Evolutionary conservation across 1,140 invertebrate genomes (phyloP), one percentile per base, ranked within the genome.

Genomic region (Sminthurides bifidus): DNA sequence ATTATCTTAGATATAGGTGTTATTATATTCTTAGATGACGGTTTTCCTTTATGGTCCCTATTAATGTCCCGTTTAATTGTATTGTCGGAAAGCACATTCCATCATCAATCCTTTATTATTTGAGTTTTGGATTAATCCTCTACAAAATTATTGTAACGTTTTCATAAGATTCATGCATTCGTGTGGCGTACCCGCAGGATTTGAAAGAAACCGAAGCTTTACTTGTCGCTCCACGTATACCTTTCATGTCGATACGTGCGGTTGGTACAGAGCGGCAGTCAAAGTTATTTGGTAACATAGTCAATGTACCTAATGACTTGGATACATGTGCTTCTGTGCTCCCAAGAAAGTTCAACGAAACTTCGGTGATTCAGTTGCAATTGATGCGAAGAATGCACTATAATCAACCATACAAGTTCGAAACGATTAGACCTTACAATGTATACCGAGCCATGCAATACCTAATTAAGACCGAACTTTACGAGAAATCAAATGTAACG

Each of bases 241-340:
- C 57, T 2, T 62, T 62, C 43, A 59, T 59, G 56, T 57, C 59
- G 24, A 62, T 62, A 3, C 8, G 53, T 14, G 2, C n/a, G 1
- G n/a, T 46, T 12, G 57, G 60, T 26, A 19, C n/a, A 3, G 33
- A 59, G 6, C 2, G 49, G 6, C 60, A 62, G 26, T 52, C 30
- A 14, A 24, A 15, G n/a, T 17, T 62, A 10, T 10, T 37, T 1
- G 57, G 60, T 23, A 62, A 62, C 30, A 53, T 62, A 6, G 43
- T 59, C 26, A 61, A 61, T 35, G 35, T 61, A 2, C 43, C 45
- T 26, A 58, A 61, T 31, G 55, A 58, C 19, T 26, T 61, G 26
- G 51, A 58, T 26, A 19, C 41, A 3, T 52, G 46, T 33, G 51
- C 50, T 12, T 12, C 37, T 41, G 41, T 43, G 6, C 29, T 62